Percentiles rank a stretch among this genome's conserved stretches.
These are phyloP conservation scores for Pantala flavescens DNA, from an alignment of 1,140 invertebrate genomes.

Conservation along the genomic window DNA sequence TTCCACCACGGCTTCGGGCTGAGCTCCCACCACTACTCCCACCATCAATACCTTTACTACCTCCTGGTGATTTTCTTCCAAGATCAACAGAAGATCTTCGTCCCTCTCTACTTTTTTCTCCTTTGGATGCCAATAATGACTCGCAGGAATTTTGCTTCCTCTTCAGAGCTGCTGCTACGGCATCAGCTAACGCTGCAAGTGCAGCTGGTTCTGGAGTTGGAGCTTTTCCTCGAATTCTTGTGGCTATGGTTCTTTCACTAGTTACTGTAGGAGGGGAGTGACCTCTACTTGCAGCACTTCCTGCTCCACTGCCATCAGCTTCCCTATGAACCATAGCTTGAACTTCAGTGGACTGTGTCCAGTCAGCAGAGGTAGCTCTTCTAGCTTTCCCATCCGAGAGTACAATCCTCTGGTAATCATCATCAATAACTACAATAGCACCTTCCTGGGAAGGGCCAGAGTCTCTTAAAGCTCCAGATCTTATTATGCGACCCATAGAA, in stretches of 20 bases:
- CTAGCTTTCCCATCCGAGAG: constrained; percentile 36
- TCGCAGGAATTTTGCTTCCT: constrained; percentile 29
- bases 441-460: constrained; percentile 2
- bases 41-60: constrained; percentile 23
- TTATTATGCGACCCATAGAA: constrained; percentile 19
- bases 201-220: not conserved
- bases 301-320: not conserved
- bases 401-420: constrained; percentile 51
- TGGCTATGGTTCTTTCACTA: not conserved
- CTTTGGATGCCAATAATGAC: constrained; percentile 23
- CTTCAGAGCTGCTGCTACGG: constrained; percentile 1
- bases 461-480: constrained; percentile 15
- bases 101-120: constrained; percentile 18
- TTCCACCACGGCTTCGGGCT: constrained; percentile 33
- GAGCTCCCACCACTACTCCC: constrained; percentile 28
- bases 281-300: not conserved
- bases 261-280: not conserved
- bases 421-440: constrained; percentile 29
- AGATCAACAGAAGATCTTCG: constrained; percentile 19
- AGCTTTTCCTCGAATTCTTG: constrained; percentile 19
- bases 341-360: not conserved
- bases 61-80: constrained; percentile 27
- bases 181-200: not conserved
- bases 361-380: not conserved
- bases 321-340: not conserved